Evolutionary conservation across 2,113 vertebrate species (phyloP), one percentile per base, ranked within the genome.

Genomic region (Gymnorhina tibicen): DNA sequence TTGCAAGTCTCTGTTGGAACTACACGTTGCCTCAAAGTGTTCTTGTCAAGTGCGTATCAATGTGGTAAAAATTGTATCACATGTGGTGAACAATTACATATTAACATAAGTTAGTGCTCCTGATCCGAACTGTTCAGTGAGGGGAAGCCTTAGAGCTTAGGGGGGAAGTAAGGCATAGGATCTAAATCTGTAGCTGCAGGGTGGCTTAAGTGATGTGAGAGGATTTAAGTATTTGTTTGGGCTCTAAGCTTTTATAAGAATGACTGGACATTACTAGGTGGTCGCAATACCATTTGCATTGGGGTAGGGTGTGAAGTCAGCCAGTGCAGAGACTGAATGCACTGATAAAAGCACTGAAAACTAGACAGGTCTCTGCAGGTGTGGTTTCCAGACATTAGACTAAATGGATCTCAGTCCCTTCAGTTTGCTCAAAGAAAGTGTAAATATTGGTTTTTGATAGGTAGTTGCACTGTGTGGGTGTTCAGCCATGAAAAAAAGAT

Each of bases 131-230:
- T 12, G 2, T 37, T 68, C 17, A 7, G 5, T 35, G 35, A 50
- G 17, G 47, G 28, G 33, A 59, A 55, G 23, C 41, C 10, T 53
- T 67, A 7, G 16, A 47, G 22, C 19, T 49, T 8, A 5, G 10
- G 12, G 16, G 39, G 5, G 9, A 68, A 9, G 13, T 4, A 14
- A 69, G 16, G 23, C 11, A 1, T 6, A 6, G 17, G 39, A 35
- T 15, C 16, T 39, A 10, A 4, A 24, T 52, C 8, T 56, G 33
- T 32, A 73, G 44, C 44, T 89, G 44, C 39, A 69, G 62, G 2
- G 20, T 46, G 35, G 21, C 0, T 0, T 27, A 44, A 67, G 20
- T 46, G 49, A 3, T 63, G 5, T 2, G 16, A 35, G 22, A 59
- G n/a, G 26, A 32, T 76, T 59, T n/a, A 23, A 49, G 8, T 49